Evolutionary conservation across 1,140 invertebrate species (phyloP).

Genomic region (Diorhabda sublineata): DNA sequence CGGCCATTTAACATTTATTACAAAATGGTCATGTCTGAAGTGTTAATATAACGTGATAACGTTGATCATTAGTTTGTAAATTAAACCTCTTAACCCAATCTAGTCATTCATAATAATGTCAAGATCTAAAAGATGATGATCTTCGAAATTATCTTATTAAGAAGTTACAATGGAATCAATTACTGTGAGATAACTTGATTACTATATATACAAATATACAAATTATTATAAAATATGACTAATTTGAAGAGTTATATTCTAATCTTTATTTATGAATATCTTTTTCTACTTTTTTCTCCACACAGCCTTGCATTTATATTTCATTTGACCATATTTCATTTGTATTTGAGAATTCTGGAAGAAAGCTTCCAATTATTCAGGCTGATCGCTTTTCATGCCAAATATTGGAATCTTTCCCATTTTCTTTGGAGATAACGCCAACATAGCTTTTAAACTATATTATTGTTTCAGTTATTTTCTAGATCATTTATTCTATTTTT

Average conservation of each 20-base stretch:
- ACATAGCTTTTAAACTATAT: not conserved
- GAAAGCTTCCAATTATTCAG: not conserved
- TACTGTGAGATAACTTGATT: no score
- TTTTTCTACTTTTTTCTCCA: not conserved
- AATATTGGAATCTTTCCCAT: not conserved
- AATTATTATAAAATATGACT: no score
- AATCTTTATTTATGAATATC: not conserved
- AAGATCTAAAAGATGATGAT: no score
- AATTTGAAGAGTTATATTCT: not conserved
- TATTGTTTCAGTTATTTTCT: not conserved
- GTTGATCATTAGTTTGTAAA: no score
- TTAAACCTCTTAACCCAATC: no score
- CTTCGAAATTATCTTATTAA: no score
- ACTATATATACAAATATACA: no score
- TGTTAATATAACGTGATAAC: no score
- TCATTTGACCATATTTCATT: slow-evolving; percentile 2
- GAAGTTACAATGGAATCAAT: no score
- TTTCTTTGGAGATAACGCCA: not conserved
- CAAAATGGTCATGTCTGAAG: no score
- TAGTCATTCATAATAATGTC: no score
- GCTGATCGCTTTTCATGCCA: not conserved
- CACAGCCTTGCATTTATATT: not conserved
- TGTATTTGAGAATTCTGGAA: not conserved
- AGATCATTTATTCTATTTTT: not conserved
- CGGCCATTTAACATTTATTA: no score